These are phyloP conservation scores for Stomatorhinus walkeri DNA, from an alignment of 2,797 vertebrate genomes.

Conservation along the genomic window DNA sequence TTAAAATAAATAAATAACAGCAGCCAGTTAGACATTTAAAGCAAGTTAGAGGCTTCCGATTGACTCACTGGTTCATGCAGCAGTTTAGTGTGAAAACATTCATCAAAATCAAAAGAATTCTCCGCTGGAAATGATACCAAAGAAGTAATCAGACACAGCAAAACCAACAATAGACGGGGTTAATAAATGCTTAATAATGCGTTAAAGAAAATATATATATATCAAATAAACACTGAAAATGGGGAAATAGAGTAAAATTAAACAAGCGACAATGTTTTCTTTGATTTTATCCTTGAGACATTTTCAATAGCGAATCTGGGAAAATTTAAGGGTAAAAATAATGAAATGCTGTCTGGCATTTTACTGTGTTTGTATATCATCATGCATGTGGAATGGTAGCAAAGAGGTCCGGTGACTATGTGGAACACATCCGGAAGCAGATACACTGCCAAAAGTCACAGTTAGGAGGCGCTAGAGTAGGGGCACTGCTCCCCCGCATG, in stretches of 20 bases:
- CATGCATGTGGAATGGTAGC: neutral
- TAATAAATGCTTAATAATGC: neutral
- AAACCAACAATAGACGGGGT: neutral
- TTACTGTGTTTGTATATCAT: neutral
- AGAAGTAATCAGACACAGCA: neutral
- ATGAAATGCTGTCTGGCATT: neutral
- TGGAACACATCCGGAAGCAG: neutral
- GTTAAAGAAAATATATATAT: neutral
- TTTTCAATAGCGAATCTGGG: neutral
- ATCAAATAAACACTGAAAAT: neutral
- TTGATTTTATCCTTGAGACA: neutral
- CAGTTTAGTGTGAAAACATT: neutral
- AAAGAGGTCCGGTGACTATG: neutral
- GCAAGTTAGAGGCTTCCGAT: neutral
- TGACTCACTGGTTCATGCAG: neutral
- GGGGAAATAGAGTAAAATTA: neutral
- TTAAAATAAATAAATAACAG: neutral
- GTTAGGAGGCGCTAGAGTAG: neutral
- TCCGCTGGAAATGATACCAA: neutral
- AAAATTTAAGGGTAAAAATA: neutral
- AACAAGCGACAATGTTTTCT: neutral
- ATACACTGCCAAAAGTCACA: neutral
- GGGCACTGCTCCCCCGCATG: neutral
- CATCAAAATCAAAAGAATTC: neutral
- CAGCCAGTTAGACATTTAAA: neutral